A percentile compares a stretch with the other conserved stretches of the same genome.
phyloP scores from a whole-genome alignment of 2,888 invertebrate species.

The Dione vanillae region DNA sequence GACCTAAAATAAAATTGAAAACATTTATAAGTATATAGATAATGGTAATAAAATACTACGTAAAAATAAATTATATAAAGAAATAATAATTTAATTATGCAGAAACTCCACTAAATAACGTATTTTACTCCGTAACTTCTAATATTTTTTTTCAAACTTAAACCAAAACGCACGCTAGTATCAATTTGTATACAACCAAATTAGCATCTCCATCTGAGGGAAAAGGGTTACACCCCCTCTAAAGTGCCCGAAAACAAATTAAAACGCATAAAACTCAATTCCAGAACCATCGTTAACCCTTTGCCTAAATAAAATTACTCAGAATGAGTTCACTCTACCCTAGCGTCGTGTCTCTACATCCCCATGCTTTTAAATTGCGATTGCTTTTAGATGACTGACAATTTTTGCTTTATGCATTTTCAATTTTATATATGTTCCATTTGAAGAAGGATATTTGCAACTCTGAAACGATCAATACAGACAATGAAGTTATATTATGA shows the following conservation, averaged over 20 bases:
- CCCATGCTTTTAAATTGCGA: constrained; percentile 64
- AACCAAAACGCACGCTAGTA: constrained; percentile 5
- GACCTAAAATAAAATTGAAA: no score
- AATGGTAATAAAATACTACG: no score
- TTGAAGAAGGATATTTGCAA: background rate
- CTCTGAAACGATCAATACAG: background rate
- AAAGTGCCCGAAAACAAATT: constrained; percentile 71
- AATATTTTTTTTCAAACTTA: background rate
- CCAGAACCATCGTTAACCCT: constrained; percentile 72
- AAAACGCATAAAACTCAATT: constrained; percentile 78
- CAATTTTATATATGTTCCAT: background rate
- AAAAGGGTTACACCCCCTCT: constrained; percentile 45
- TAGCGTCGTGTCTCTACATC: constrained; percentile 47
- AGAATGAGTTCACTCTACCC: constrained; percentile 61
- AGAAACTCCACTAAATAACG: background rate
- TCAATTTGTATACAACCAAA: constrained; percentile 11
- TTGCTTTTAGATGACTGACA: constrained; percentile 48
- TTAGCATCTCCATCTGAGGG: constrained; percentile 17
- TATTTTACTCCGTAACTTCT: background rate
- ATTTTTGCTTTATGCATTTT: constrained; percentile 21
- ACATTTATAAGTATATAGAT: no score
- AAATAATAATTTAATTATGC: background rate
- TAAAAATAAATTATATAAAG: no score
- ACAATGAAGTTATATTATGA: no score
- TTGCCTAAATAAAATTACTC: constrained; percentile 72